Conservation (phyloP, 1,140 invertebrate genomes). For the Drosophila ogumai region DNA sequence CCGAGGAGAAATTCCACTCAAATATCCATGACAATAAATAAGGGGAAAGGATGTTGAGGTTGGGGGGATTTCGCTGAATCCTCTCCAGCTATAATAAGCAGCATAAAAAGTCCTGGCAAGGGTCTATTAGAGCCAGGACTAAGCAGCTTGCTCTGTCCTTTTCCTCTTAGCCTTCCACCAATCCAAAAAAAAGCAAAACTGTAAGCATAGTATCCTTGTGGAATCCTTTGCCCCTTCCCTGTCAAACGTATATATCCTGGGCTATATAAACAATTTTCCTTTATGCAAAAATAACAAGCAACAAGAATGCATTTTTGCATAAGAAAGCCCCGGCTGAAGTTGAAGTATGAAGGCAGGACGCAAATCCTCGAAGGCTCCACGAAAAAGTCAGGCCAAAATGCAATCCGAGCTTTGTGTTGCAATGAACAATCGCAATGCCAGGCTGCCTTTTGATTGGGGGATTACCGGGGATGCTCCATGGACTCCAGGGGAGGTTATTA, state of each 20-base stretch:
- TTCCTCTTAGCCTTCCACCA: not conserved
- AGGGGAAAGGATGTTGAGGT: not conserved
- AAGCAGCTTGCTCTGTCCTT: constrained; percentile 31
- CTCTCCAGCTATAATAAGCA: constrained; percentile 73
- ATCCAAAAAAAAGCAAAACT: not conserved
- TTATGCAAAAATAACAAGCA: constrained; percentile 81
- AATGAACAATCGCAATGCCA: constrained; percentile 35
- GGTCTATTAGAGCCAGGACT: constrained; percentile 63
- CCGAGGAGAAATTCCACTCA: constrained; percentile 39
- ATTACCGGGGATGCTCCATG: constrained; percentile 19
- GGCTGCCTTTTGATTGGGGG: constrained; percentile 49
- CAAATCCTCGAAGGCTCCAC: constrained; percentile 34
- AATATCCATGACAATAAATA: constrained; percentile 71
- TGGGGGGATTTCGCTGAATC: constrained; percentile 18
- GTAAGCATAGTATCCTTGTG: constrained; percentile 29
- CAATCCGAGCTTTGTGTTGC: constrained; percentile 42
- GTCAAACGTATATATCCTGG: constrained; percentile 48
- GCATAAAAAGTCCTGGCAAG: constrained; percentile 70
- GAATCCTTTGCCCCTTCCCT: constrained; percentile 37
- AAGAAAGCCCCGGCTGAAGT: constrained; percentile 74
- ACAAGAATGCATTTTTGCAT: constrained; percentile 74
- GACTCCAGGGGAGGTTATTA: constrained; percentile 9
- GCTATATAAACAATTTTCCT: constrained; percentile 81
- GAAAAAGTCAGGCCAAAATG: constrained; percentile 33
- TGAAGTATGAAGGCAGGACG: constrained; percentile 65